phyloP scores from a whole-genome alignment of 2,797 vertebrate genomes.

The Lemur catta region DNA sequence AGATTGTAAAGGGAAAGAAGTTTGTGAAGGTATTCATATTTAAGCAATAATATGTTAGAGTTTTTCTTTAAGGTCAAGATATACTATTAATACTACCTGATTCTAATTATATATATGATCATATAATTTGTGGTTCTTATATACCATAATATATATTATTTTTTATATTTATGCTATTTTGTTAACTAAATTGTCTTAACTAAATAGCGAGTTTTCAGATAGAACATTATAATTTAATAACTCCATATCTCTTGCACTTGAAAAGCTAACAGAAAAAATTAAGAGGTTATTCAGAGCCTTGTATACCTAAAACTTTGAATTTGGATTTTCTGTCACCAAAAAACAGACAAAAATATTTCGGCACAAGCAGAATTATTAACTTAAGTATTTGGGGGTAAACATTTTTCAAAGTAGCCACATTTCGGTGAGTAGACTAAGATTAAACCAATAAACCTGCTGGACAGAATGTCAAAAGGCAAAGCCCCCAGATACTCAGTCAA shows the following conservation, averaged over 20 bases:
- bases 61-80: conserved; percentile 1
- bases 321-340: conserved; percentile 37
- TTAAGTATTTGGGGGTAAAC: neutral
- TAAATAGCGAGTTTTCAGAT: conserved; percentile 44
- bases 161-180: neutral
- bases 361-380: neutral
- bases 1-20: neutral
- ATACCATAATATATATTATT: neutral
- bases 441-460: neutral
- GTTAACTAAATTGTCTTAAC: neutral
- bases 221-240: conserved; percentile 26
- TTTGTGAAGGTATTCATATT: neutral
- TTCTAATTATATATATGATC: neutral
- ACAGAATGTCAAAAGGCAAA: neutral
- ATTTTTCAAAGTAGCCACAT: conserved; percentile 2
- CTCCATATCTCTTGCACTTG: neutral
- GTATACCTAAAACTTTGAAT: neutral
- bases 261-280: neutral
- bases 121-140: neutral
- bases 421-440: neutral
- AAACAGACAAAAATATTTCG: conserved; percentile 19
- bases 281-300: conserved; percentile 25
- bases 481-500: neutral
- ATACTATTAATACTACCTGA: neutral
- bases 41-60: neutral